Percentiles rank a stretch among this genome's conserved stretches.
Evolutionary conservation across 1,140 invertebrate species (phyloP).

Genomic region (Halictus rubicundus): DNA sequence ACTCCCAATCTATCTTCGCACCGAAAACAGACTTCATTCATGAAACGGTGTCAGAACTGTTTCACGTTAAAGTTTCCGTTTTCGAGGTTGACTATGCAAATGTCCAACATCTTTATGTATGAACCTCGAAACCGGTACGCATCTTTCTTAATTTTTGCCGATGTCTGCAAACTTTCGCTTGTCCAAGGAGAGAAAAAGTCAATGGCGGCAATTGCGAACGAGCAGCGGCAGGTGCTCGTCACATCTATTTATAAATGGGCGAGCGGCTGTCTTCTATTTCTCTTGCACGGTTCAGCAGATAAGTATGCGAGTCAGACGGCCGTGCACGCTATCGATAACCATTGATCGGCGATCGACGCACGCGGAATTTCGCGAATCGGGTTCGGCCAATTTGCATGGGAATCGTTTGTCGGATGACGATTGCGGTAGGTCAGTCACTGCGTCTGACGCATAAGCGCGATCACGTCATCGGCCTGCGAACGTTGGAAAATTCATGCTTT

Average conservation of each 20-base stretch:
- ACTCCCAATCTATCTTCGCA: too few relatives aligned
- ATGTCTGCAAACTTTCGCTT: neutral
- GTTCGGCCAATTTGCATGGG: too few relatives aligned
- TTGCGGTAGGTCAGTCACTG: neutral
- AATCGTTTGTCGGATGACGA: neutral
- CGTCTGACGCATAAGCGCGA: neutral
- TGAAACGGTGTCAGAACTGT: too few relatives aligned
- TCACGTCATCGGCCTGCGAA: neutral
- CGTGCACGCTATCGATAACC: neutral
- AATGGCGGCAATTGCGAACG: conserved; percentile 68
- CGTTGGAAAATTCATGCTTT: too few relatives aligned
- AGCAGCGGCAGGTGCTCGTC: conserved; percentile 75
- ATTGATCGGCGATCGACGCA: conserved; percentile 1
- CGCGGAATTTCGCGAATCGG: neutral
- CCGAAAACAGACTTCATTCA: too few relatives aligned
- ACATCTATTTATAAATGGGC: conserved; percentile 77
- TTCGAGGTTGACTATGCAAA: too few relatives aligned
- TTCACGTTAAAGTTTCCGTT: too few relatives aligned
- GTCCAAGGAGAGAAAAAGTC: conserved; percentile 26
- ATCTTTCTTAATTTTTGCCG: neutral
- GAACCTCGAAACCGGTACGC: neutral
- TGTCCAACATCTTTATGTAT: too few relatives aligned
- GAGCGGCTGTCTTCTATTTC: conserved; percentile 67
- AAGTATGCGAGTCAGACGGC: conserved; percentile 52
- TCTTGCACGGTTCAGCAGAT: conserved; percentile 55